A percentile compares a stretch with the other conserved stretches of the same genome.
Conservation (phyloP, 2,113 vertebrate genomes). For the Chrysochloris asiatica region DNA sequence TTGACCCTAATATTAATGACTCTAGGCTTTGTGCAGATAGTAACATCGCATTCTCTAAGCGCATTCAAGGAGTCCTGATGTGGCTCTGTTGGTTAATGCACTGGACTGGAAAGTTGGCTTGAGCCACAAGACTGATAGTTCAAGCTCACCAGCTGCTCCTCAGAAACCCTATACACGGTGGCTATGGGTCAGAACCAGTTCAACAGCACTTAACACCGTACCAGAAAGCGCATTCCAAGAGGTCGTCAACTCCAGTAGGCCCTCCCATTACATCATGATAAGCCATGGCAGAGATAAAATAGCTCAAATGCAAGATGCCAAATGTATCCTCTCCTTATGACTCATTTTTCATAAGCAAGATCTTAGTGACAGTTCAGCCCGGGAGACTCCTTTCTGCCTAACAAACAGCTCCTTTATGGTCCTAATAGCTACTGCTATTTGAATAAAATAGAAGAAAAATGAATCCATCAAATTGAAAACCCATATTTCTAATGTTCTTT, state of each 20-base stretch:
- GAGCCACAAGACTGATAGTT: too few species aligned
- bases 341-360: conserved; percentile 32
- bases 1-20: conserved; percentile 14
- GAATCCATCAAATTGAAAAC: conserved; percentile 44
- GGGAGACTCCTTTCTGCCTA: conserved; percentile 6
- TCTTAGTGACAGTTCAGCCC: neutral
- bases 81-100: too few species aligned
- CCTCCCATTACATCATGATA: neutral
- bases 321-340: neutral
- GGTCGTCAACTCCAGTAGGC: neutral
- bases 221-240: neutral
- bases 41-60: neutral
- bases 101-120: too few species aligned
- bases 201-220: too few species aligned
- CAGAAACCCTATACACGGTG: too few species aligned
- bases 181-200: too few species aligned
- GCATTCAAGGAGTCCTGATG: too few species aligned
- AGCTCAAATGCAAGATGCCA: neutral
- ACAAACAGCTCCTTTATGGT: conserved; percentile 35
- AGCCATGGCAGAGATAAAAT: neutral
- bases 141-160: too few species aligned
- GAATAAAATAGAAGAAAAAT: conserved; percentile 41
- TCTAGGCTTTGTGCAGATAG: neutral
- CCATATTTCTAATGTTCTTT: conserved; percentile 53
- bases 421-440: conserved; percentile 45